These are phyloP conservation scores for Heliconius cydno DNA, from an alignment of 2,888 invertebrate genomes.

Conservation along the genomic window DNA sequence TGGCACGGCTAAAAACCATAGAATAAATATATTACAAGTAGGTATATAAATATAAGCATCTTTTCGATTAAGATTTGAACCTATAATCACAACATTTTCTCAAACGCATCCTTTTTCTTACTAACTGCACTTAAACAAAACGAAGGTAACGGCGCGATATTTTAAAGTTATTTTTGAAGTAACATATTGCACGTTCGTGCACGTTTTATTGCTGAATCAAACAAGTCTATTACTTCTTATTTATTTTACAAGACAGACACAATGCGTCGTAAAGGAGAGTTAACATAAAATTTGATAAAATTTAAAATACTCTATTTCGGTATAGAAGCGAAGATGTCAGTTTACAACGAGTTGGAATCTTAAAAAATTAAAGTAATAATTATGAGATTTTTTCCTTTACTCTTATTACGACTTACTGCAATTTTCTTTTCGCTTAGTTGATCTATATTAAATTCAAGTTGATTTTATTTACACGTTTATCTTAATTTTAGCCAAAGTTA, in stretches of 20 bases:
- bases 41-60: background rate
- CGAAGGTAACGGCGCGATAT: constrained; percentile 54
- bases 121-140: constrained; percentile 35
- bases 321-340: background rate
- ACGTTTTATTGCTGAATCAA: constrained; percentile 45
- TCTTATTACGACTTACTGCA: background rate
- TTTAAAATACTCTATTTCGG: background rate
- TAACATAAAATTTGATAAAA: constrained; percentile 39
- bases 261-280: constrained; percentile 43
- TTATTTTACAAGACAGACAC: constrained; percentile 44
- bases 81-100: background rate
- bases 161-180: constrained; percentile 64
- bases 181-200: constrained; percentile 46
- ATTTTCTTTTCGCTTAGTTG: background rate
- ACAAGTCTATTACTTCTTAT: constrained; percentile 44
- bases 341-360: background rate
- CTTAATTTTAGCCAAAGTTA: background rate
- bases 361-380: background rate
- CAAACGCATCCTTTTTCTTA: background rate
- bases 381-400: too few relatives aligned
- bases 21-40: background rate
- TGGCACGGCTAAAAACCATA: background rate
- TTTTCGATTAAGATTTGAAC: background rate
- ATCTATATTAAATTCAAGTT: background rate
- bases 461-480: background rate